Evolutionary conservation across 2,888 invertebrate genomes (phyloP).

Genomic region (Zygothrica quintamaculata): DNA sequence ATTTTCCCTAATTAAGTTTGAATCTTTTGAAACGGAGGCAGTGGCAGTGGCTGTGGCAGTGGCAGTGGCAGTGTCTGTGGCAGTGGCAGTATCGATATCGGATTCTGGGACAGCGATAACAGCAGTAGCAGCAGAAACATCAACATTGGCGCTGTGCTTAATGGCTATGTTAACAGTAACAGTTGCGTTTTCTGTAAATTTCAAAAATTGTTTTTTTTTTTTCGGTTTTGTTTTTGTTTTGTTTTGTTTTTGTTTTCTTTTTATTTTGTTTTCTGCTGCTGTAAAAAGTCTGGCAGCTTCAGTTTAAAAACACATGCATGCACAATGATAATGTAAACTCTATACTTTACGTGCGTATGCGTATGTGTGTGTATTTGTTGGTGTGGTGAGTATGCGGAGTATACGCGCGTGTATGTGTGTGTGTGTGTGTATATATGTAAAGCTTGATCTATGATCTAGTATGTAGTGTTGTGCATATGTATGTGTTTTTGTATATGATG

Average conservation of each 20-base stretch:
- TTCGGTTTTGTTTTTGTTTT: background rate
- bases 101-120: too few species aligned
- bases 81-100: too few species aligned
- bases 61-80: slow-evolving; percentile 22
- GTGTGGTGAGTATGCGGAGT: slow-evolving; percentile 2
- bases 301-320: slow-evolving; percentile 15
- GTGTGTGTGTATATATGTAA: background rate
- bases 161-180: slow-evolving; percentile 55
- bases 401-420: background rate
- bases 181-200: slow-evolving; percentile 63
- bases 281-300: background rate
- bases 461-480: background rate
- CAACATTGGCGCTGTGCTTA: slow-evolving; percentile 39
- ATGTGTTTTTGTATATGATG: slow-evolving; percentile 8
- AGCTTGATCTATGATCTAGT: slow-evolving; percentile 6
- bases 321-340: background rate
- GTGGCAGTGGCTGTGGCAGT: slow-evolving; percentile 27
- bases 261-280: background rate
- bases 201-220: slow-evolving; percentile 54
- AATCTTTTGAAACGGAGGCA: slow-evolving; percentile 27
- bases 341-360: background rate
- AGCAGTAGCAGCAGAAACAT: slow-evolving; percentile 19
- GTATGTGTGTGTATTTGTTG: slow-evolving; percentile 4
- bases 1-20: slow-evolving; percentile 43
- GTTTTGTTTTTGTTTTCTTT: background rate